These are phyloP conservation scores for Andrena flavipes DNA, from an alignment of 2,888 invertebrate genomes.

Conservation along the genomic window DNA sequence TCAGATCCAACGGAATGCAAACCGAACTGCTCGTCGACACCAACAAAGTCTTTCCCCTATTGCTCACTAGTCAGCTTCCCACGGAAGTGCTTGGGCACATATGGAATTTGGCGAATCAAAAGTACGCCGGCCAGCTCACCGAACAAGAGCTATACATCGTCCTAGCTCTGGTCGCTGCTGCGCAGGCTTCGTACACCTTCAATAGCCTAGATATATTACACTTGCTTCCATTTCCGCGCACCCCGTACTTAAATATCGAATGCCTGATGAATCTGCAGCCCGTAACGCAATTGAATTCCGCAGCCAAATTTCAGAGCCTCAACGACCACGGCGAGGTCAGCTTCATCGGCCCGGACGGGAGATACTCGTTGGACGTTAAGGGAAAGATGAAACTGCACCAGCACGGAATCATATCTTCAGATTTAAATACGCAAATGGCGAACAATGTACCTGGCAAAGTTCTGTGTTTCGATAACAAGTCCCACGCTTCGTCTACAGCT, in stretches of 20 bases:
- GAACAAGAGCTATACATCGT: constrained; percentile 85
- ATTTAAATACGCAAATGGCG: constrained; percentile 37
- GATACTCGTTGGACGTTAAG: constrained; percentile 53
- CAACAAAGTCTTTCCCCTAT: constrained; percentile 83
- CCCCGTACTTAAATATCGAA: constrained; percentile 82
- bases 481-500: constrained; percentile 31
- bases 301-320: constrained; percentile 50
- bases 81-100: constrained; percentile 85
- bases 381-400: constrained; percentile 50
- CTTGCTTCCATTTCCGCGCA: constrained; percentile 80
- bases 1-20: constrained; percentile 71
- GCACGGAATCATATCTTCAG: constrained; percentile 38
- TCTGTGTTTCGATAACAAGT: constrained; percentile 45
- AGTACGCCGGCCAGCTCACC: constrained; percentile 84
- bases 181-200: constrained; percentile 84
- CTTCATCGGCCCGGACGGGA: constrained; percentile 58
- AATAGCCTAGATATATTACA: constrained; percentile 81
- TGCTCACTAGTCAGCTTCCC: constrained; percentile 85
- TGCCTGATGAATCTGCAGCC: constrained; percentile 66
- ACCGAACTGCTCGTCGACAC: constrained; percentile 82
- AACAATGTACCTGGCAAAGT: constrained; percentile 53
- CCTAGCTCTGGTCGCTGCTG: constrained; percentile 85
- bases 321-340: constrained; percentile 69
- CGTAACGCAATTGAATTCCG: constrained; percentile 38
- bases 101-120: constrained; percentile 85